Conservation (phyloP, 2,113 vertebrate species). For the Ivindomyrus marchei region DNA sequence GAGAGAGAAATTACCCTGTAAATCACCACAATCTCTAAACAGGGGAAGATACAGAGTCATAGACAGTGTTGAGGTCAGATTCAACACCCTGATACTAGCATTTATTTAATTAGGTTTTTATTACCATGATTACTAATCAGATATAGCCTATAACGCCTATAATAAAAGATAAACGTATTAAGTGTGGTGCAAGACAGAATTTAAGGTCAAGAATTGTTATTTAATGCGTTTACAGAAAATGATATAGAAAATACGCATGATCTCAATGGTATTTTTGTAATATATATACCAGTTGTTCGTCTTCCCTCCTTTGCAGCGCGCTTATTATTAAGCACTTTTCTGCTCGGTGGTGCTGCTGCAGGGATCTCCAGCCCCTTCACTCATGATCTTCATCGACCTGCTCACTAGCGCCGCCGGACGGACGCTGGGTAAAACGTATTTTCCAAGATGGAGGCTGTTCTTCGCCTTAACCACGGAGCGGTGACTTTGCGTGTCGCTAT, state of each 20-base stretch:
- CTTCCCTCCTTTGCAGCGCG: conserved; percentile 36
- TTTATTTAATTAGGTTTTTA: not conserved
- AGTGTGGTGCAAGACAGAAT: not conserved
- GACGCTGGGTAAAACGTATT: conserved; percentile 45
- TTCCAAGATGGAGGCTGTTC: conserved; percentile 65
- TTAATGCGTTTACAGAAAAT: not conserved
- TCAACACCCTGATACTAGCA: not conserved
- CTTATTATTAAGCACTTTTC: not conserved
- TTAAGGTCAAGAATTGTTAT: not conserved
- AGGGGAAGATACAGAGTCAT: not conserved
- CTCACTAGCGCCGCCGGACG: conserved; percentile 62
- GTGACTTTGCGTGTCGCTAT: conserved; percentile 48
- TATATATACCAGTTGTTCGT: conserved; percentile 18
- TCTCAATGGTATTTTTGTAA: not conserved
- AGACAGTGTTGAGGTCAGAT: not conserved
- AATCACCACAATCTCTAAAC: not conserved
- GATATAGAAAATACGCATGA: not conserved
- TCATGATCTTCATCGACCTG: not conserved
- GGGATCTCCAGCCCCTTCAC: not conserved
- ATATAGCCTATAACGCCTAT: not conserved
- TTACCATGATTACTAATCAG: not conserved
- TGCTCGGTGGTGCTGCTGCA: not conserved
- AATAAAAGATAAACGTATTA: not conserved
- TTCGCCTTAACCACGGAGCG: conserved; percentile 38
- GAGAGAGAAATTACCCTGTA: not conserved